phyloP scores from a whole-genome alignment of 1,140 invertebrate species.

The Hydropsyche tenuis region DNA sequence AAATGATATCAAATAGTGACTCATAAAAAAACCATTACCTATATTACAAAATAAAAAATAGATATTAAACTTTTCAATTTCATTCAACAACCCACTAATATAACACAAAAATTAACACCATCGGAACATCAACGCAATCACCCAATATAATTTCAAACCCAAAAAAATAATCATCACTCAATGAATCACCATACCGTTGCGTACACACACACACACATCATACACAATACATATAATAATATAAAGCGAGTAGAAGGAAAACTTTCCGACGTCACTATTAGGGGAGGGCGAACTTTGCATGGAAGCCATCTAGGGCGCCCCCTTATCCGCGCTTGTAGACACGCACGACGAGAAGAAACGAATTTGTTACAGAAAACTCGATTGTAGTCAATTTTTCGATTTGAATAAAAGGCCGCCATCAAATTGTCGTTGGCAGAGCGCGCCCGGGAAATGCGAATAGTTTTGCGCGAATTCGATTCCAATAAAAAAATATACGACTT shows the following conservation, averaged over 20 bases:
- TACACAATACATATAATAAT: no score
- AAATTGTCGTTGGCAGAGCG: constrained; percentile 48
- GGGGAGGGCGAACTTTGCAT: background rate
- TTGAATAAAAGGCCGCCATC: constrained; percentile 50
- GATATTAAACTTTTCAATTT: no score
- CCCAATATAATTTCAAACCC: background rate
- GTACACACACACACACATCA: no score
- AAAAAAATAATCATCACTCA: background rate
- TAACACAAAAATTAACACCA: no score
- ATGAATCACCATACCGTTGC: background rate
- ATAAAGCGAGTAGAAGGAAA: constrained; percentile 4
- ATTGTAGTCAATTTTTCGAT: constrained; percentile 52
- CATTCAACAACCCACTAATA: no score
- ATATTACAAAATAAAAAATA: no score
- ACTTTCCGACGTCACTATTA: constrained; percentile 29
- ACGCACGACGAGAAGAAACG: constrained; percentile 34
- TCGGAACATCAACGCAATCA: background rate
- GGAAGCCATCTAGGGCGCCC: background rate
- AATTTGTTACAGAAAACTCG: constrained; percentile 51
- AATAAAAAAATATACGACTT: constrained; percentile 28
- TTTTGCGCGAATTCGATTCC: constrained; percentile 29
- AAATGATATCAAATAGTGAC: no score
- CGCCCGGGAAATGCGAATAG: constrained; percentile 36
- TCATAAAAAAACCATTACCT: no score
- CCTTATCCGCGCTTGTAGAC: background rate